A percentile compares a stretch with the other conserved stretches of the same genome.
Conservation (phyloP, 2,888 invertebrate species). For the Acanthacorydalis orientalis region DNA sequence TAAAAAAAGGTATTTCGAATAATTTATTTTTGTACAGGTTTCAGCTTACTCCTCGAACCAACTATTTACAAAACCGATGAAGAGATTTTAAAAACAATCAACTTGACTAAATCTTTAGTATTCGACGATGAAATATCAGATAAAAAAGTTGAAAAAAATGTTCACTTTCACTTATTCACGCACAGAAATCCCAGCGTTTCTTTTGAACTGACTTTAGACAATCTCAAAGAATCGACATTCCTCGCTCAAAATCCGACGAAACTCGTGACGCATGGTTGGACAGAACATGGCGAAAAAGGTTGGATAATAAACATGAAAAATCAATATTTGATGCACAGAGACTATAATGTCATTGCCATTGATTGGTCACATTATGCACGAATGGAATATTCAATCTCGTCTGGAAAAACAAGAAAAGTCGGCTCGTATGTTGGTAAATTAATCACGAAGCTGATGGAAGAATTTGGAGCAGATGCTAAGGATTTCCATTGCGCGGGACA, state of each 20-base stretch:
- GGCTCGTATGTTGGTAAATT: constrained; percentile 19
- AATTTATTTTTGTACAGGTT: too few relatives aligned
- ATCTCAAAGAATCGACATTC: constrained; percentile 12
- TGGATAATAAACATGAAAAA: constrained; percentile 10
- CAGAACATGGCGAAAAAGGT: constrained; percentile 13
- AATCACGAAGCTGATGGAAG: constrained; percentile 16
- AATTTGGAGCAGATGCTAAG: constrained; percentile 12
- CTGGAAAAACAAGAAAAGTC: constrained; percentile 12
- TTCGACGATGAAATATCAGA: background rate
- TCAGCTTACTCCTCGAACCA: too few relatives aligned
- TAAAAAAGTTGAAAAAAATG: constrained; percentile 11
- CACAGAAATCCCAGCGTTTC: constrained; percentile 12
- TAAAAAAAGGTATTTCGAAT: too few relatives aligned
- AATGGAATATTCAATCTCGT: background rate
- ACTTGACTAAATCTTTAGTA: background rate
- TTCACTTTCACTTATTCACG: constrained; percentile 17
- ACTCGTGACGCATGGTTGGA: constrained; percentile 21
- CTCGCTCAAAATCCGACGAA: constrained; percentile 12
- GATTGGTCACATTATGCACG: constrained; percentile 20
- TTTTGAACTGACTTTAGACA: constrained; percentile 8
- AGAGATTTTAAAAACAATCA: too few relatives aligned
- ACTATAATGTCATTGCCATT: constrained; percentile 24
- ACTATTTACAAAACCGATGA: too few relatives aligned
- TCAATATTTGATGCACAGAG: constrained; percentile 18
- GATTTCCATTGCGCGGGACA: constrained; percentile 23